These are phyloP conservation scores for Drosophila punjabiensis DNA, from an alignment of 1,140 invertebrate genomes.

Conservation along the genomic window DNA sequence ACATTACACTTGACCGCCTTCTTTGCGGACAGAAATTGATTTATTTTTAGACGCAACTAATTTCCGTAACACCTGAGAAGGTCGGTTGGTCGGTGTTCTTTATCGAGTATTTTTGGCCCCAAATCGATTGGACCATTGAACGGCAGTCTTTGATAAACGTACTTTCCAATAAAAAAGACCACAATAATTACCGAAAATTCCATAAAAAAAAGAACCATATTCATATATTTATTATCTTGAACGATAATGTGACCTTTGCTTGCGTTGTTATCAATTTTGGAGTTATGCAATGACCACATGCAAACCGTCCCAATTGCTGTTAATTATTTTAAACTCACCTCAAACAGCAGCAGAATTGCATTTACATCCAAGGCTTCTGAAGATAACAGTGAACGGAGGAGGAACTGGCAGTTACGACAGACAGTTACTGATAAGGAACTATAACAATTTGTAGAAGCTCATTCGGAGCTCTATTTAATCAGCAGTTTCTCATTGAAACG, in stretches of 20 bases:
- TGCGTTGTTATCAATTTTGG: constrained; percentile 39
- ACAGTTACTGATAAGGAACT: constrained; percentile 28
- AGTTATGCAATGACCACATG: constrained; percentile 49
- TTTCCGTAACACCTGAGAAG: constrained; percentile 69
- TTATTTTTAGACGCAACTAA: constrained; percentile 69
- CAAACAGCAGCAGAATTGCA: constrained; percentile 11
- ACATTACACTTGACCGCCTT: constrained; percentile 63
- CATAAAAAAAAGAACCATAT: constrained; percentile 3
- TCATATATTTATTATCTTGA: constrained; percentile 32
- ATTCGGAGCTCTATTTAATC: constrained; percentile 18
- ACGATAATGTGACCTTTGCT: constrained; percentile 35
- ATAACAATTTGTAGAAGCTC: not conserved
- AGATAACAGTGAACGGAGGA: constrained; percentile 18
- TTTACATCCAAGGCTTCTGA: not conserved
- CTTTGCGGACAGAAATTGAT: constrained; percentile 54
- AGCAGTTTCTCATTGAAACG: constrained; percentile 26
- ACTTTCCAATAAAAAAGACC: constrained; percentile 18
- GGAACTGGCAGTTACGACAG: constrained; percentile 4
- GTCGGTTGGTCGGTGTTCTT: constrained; percentile 9
- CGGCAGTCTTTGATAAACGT: constrained; percentile 24
- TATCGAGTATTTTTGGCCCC: constrained; percentile 21
- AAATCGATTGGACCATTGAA: constrained; percentile 39
- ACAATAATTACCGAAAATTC: constrained; percentile 25
- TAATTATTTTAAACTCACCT: constrained; percentile 33
- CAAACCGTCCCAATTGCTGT: constrained; percentile 34